Percentiles rank a stretch among this genome's conserved stretches.
These are phyloP conservation scores for Amphipoea oculea DNA, from an alignment of 2,888 invertebrate genomes.

Conservation along the genomic window DNA sequence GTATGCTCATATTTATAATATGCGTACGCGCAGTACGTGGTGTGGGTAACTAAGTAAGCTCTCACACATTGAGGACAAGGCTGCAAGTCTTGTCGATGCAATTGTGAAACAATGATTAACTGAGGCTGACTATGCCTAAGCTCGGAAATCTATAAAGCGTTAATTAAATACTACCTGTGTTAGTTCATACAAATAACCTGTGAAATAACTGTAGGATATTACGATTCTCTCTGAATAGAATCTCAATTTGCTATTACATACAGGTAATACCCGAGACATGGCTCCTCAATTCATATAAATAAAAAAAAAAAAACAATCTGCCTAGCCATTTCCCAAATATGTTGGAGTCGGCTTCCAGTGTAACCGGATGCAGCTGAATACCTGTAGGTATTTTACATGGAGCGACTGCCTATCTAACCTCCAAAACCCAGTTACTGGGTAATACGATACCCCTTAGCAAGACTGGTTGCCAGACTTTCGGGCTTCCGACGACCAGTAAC, in stretches of 20 bases:
- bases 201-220: neutral
- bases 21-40: conserved; percentile 43
- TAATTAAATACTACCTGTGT: neutral
- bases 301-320: neutral
- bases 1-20: conserved; percentile 17
- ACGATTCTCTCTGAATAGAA: neutral
- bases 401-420: no score
- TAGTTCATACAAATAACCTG: neutral
- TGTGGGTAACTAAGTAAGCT: conserved; percentile 69
- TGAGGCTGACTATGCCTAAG: conserved; percentile 58
- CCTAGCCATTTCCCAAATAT: neutral
- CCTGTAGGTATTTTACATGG: neutral
- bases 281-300: neutral
- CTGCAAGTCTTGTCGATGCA: conserved; percentile 61
- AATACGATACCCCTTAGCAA: neutral
- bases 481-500: no score
- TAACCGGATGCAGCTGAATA: neutral
- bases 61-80: conserved; percentile 77
- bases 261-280: neutral
- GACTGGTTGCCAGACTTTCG: no score
- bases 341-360: neutral
- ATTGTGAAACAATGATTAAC: conserved; percentile 69
- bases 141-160: conserved; percentile 27
- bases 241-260: neutral
- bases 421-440: neutral